Base-by-base conservation (phyloP, 2,113 vertebrate genomes). In the Formicarius rufipectus region DNA sequence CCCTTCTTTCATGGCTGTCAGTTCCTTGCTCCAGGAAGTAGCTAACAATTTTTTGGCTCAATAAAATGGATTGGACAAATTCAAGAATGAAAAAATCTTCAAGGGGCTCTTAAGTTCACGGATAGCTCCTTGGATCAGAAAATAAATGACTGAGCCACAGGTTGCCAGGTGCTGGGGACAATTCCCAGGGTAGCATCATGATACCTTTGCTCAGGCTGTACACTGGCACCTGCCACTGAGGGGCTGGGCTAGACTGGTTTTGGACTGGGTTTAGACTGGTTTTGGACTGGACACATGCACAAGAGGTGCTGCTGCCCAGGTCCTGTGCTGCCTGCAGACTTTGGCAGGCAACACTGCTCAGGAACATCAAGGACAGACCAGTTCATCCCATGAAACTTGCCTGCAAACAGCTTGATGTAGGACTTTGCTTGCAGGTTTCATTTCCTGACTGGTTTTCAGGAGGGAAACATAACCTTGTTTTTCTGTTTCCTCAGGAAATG, bases 401-500 rank as follows among this genome's bases (percentile, higher is more conserved):
- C 67, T 58, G 73, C 23, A 39, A 55, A 20, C 56, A 68, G 40
- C 68, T 55, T 25, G 1, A 7, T 0, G 1, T 4, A 14, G 49
- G 37, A 44, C 53, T 82, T 63, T 5, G 8, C 64, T 73, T 1
- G 0, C 52, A 9, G 23, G 24, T n/a, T 73, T 86, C 52, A 4
- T 52, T 74, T 91, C 64, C 90, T 91, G 67, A 20, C 11, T 3
- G 0, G 7, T n/a, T 89, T 69, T 52, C 17, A 13, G 50, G 39
- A 59, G n/a, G 68, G 44, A 81, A 81, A 31, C 0, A 0, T 55
- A 3, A 10, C 37, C 5, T 33, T 44, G 35, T 58, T n/a, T 93
- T 47, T 52, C 35, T 93, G 33, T 66, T 30, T 59, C 53, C 69
- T 23, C 96, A 99, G 99, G 99, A 99, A 98, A 99, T 99, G 99